Base-by-base conservation (phyloP, 2,797 vertebrate species). In the Taenioides sp. region DNA sequence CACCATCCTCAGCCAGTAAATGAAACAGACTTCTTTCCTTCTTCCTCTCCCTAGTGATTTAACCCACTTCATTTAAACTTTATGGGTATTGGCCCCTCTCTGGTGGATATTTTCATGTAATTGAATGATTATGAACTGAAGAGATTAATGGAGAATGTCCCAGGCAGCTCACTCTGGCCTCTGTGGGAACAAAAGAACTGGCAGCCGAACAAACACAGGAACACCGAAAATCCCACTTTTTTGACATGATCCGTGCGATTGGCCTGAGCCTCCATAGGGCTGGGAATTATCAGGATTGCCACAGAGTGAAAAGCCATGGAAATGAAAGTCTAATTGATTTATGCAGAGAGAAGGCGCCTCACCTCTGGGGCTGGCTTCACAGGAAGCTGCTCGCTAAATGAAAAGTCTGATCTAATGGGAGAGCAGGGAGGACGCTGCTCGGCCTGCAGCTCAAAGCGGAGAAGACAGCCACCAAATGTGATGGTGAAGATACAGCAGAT, bases 281-380 rank as follows among this genome's bases (percentile, higher is more conserved):
- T 49, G 57, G 17, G 60, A 65, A 75, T 75, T 2, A 73, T 80
- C 62, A 67, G 52, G 34, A 61, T 20, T 43, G 70, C 70, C 65
- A 65, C 65, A 20, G 59, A 79, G 31, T 37, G 59, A 25, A 73
- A 74, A 78, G 72, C 77, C 68, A 76, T 58, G 54, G 59, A 77
- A 86, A 86, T 84, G 50, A 80, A 85, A 85, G 74, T 60, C 12
- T 58, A 82, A 86, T 79, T 80, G 77, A 80, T 82, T 79, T 67
- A 78, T 71, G 67, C 50, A 58, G 55, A 7, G 18, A 40, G 72
- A 77, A 74, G 23, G 54, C 22, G 27, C 2, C 7, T 75, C 57
- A 75, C 83, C 62, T 70, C 73, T 7, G 78, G 69, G 77, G 77
- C 20, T 54, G 61, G 72, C 80, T 61, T 65, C 23, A 62, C 47